Base-by-base conservation (phyloP, 1,140 invertebrate species). In the Schlechtendalia chinensis region DNA sequence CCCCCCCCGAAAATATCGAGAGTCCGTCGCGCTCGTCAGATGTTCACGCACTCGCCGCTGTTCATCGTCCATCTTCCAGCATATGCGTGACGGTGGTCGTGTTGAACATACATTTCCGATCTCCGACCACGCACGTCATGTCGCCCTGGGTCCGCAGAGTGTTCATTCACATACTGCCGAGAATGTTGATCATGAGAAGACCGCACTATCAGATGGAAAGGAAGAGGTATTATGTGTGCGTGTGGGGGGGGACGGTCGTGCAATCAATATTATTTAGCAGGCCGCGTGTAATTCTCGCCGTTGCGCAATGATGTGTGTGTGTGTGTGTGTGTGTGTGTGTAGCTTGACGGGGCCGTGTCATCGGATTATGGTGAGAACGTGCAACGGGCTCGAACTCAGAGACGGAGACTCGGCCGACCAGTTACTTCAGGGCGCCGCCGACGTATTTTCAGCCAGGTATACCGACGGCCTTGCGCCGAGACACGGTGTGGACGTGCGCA, bases 41-140 rank as follows among this genome's bases (percentile, higher is more conserved):
- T n/a, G n/a, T n/a, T n/a, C n/a, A n/a, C n/a, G n/a, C n/a, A n/a
- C n/a, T n/a, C n/a, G n/a, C n/a, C n/a, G n/a, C n/a, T n/a, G n/a
- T n/a, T n/a, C n/a, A n/a, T n/a, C n/a, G 32, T 39, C 8, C 3
- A 39, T 39, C 82, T 88, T 88, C 27, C 89, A 96, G 94, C 87
- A 98, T 98, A 88, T 96, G 97, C 86, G 95, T 98, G 82, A 99
- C 98, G 50, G 97, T 99, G 82, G 92, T 98, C 83, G 97, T 99
- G 50, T 89, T 99, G 56, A 99, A 99, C 87, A 91, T 97, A 39
- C 94, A 98, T 87, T 98, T 97, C 86, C 92, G 96, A 54, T 97
- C 96, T 50, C 95, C 96, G 12, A 94, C 96, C 84, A 98, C 95
- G 12, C 95, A 98, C 87, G 91, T 90, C 86, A 97, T 98, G 95